Conservation (phyloP, 1,140 invertebrate genomes). For the Drosophila mauritiana region DNA sequence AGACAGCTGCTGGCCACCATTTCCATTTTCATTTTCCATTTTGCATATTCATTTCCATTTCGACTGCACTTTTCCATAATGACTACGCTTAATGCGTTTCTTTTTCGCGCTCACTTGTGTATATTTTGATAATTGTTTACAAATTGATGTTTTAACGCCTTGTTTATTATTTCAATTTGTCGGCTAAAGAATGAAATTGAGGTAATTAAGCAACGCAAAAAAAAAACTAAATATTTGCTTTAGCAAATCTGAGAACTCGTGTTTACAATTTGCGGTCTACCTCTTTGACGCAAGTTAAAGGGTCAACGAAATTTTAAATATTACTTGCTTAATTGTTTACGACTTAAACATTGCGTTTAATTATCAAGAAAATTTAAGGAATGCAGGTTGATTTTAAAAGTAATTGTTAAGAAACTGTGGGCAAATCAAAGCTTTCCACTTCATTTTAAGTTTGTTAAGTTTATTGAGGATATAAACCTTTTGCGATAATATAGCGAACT, state of each 20-base stretch:
- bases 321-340: not conserved
- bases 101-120: conserved; percentile 20
- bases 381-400: too few species aligned
- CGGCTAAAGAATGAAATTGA: conserved; percentile 59
- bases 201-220: conserved; percentile 60
- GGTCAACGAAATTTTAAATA: conserved; percentile 35
- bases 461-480: conserved; percentile 5
- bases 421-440: not conserved
- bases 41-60: conserved; percentile 33
- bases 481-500: conserved; percentile 27
- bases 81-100: conserved; percentile 43
- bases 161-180: conserved; percentile 69
- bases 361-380: too few species aligned
- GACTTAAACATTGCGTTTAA: not conserved
- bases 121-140: conserved; percentile 66
- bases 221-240: conserved; percentile 61
- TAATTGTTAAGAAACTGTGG: not conserved
- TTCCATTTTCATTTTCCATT: conserved; percentile 4
- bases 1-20: conserved; percentile 57
- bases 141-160: conserved; percentile 57
- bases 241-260: conserved; percentile 11
- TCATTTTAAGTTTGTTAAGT: not conserved
- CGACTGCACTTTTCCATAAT: conserved; percentile 60
- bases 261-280: conserved; percentile 24
- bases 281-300: conserved; percentile 47